Evolutionary conservation across 2,113 vertebrate species (phyloP).

Genomic region (Aptenodytes forsteri): DNA sequence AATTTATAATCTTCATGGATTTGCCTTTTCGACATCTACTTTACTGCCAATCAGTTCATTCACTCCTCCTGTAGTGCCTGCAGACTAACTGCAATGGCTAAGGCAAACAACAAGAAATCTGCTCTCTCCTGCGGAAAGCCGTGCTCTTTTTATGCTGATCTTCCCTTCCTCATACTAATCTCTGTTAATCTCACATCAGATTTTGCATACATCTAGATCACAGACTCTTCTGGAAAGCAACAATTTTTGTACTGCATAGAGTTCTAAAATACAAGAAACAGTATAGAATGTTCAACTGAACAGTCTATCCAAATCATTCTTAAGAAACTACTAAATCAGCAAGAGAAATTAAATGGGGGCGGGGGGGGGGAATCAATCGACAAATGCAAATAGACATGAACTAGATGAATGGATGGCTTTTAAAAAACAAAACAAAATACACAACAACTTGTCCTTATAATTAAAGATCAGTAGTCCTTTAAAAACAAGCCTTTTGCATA

Average conservation of each 20-base stretch:
- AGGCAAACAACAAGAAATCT: neutral
- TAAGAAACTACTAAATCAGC: neutral
- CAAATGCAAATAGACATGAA: neutral
- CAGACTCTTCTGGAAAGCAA: neutral
- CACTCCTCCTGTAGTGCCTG: neutral
- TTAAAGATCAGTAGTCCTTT: neutral
- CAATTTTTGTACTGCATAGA: neutral
- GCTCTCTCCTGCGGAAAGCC: neutral
- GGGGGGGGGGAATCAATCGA: neutral
- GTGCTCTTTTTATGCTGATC: neutral
- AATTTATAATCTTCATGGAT: neutral
- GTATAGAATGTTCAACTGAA: neutral
- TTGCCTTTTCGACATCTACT: neutral
- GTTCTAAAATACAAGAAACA: neutral
- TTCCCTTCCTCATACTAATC: neutral
- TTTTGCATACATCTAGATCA: neutral
- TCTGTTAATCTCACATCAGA: neutral
- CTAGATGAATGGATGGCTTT: neutral
- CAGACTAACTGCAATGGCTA: neutral
- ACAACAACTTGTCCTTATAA: neutral
- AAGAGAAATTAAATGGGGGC: neutral
- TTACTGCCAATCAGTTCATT: neutral
- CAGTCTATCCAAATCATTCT: neutral
- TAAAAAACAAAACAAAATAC: neutral
- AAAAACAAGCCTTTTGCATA: neutral